Evolutionary conservation across 2,888 invertebrate genomes (phyloP).

Genomic region (Trachelus iudaicus): DNA sequence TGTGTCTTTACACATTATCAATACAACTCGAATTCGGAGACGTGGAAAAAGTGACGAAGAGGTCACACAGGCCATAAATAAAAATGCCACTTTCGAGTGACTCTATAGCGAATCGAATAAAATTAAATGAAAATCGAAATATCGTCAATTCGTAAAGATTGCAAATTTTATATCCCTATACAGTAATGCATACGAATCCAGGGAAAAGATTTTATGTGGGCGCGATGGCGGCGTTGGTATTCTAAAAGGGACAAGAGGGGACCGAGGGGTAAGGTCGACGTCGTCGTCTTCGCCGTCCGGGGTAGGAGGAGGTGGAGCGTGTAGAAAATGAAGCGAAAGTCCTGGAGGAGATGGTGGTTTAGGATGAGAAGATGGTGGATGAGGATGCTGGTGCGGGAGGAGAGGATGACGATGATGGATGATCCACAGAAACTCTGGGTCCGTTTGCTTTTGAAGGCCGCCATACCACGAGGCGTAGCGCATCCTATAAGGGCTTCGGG

Average conservation of each 20-base stretch:
- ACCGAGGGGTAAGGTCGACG: constrained; percentile 23
- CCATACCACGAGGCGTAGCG: constrained; percentile 41
- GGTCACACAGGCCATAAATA: not conserved
- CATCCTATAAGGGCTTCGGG: constrained; percentile 21
- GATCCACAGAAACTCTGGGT: constrained; percentile 60
- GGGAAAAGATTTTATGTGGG: not conserved
- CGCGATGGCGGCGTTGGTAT: constrained; percentile 56
- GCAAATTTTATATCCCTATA: not conserved
- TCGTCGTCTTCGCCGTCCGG: not conserved
- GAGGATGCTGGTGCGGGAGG: constrained; percentile 34
- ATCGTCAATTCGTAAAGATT: not conserved
- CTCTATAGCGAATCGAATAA: not conserved
- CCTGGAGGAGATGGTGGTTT: constrained; percentile 17
- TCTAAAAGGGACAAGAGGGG: constrained; percentile 44
- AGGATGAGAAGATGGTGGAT: constrained; percentile 42
- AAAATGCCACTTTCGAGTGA: not conserved
- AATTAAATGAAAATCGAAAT: not conserved
- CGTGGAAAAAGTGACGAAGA: not conserved
- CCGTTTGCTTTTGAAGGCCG: constrained; percentile 60
- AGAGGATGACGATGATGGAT: constrained; percentile 64
- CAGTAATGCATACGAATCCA: not conserved
- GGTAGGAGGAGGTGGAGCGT: constrained; percentile 44
- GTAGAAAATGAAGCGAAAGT: constrained; percentile 47
- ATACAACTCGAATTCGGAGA: not conserved
- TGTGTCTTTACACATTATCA: not conserved